Evolutionary conservation across 2,888 invertebrate genomes (phyloP), one percentile per base, ranked within the genome.

Genomic region (Phyto melanocephala): DNA sequence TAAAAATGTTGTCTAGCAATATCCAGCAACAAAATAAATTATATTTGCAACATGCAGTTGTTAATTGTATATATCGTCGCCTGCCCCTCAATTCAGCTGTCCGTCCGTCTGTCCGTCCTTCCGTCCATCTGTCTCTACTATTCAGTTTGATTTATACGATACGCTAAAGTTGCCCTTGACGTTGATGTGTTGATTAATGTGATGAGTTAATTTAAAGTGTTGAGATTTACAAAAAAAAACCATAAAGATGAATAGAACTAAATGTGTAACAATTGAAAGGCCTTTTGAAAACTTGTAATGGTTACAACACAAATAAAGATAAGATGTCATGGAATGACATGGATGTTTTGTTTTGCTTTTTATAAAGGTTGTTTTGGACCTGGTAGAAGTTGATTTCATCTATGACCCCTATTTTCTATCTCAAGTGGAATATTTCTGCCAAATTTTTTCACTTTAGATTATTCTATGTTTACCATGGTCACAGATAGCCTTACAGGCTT

Each of bases 191-290:
- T 81, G 81, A 81, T 81, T 81, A 81, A 81, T 81, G 81, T 72
- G 81, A 81, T 77, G 81, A 81, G 81, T 81, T 81, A 81, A 81
- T 81, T 81, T 81, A 77, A 81, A 76, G 80, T 76, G 70, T 76
- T 80, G 75, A 71, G 70, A 67, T 76, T 70, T 71, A 50, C 42
- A 65, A 74, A 65, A 17, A 28, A 72, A 56, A 63, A 37, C 0
- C 15, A 3, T 17, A 47, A 35, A 35, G 15, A 50, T 28, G 13
- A 54, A 35, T 22, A 40, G 40, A 63, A 52, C 40, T 56, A 45
- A 63, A 54, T 50, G 37, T 54, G n/a, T 15, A 54, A 42, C 37
- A 37, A 35, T 28, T 54, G 40, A 20, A 72, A 52, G 56, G 45
- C 20, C 35, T 15, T 13, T 50, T 11, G n/a, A 50, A 13, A 17